Evolutionary conservation across 1,140 invertebrate species (phyloP).

Genomic region (Drosophila parabipectinata): DNA sequence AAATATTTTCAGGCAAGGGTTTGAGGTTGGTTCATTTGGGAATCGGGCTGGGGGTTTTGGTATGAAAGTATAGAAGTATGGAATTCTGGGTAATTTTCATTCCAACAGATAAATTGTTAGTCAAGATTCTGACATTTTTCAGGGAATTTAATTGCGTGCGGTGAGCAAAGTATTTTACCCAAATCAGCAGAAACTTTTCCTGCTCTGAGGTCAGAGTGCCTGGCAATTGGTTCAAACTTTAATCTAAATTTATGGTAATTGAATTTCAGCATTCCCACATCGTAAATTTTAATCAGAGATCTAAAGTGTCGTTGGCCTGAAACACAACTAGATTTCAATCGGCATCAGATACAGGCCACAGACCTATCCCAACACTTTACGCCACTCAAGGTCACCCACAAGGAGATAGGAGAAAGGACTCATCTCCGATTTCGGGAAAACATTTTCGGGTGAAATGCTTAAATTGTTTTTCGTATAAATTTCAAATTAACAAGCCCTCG

Average conservation of each 20-base stretch:
- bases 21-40: constrained; percentile 42
- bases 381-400: constrained; percentile 58
- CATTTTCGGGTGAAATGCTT: constrained; percentile 59
- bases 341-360: constrained; percentile 16
- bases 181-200: constrained; percentile 6
- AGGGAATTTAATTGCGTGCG: constrained; percentile 10
- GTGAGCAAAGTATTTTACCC: background rate
- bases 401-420: constrained; percentile 10
- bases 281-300: constrained; percentile 28
- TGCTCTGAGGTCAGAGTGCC: constrained; percentile 5
- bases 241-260: constrained; percentile 4
- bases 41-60: constrained; percentile 3
- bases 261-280: constrained; percentile 1
- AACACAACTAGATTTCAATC: constrained; percentile 22
- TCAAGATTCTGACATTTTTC: constrained; percentile 39
- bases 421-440: constrained; percentile 39
- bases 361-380: constrained; percentile 46
- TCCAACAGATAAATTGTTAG: constrained; percentile 29
- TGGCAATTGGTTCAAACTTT: background rate
- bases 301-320: constrained; percentile 9
- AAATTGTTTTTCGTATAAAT: constrained; percentile 81
- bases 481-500: constrained; percentile 79
- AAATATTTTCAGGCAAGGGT: constrained; percentile 39
- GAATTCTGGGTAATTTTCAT: constrained; percentile 11
- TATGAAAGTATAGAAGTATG: background rate